phyloP scores from a whole-genome alignment of 2,113 vertebrate genomes.

The Jaculus jaculus region DNA sequence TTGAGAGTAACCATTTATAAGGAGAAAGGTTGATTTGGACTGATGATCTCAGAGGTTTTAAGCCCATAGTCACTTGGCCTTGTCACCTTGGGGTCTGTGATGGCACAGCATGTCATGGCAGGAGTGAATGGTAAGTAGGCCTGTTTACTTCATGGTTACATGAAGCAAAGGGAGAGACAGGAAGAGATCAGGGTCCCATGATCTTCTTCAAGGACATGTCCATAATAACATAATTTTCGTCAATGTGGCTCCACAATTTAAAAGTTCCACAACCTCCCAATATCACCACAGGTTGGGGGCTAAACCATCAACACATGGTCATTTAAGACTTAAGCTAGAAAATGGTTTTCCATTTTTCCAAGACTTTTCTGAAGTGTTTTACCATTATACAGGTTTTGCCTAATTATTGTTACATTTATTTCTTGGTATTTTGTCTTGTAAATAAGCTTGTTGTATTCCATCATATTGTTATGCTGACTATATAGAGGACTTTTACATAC shows the following conservation, averaged over 20 bases:
- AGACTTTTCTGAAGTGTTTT: not conserved
- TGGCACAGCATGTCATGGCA: no score
- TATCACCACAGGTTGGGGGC: no score
- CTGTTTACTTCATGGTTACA: not conserved
- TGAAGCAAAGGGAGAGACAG: not conserved
- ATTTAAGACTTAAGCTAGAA: not conserved
- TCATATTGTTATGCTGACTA: not conserved
- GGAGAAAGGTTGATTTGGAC: not conserved
- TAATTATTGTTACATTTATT: constrained; percentile 10
- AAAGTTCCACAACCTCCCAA: not conserved
- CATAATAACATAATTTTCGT: not conserved
- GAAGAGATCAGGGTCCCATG: no score
- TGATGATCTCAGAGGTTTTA: no score
- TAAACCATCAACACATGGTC: not conserved
- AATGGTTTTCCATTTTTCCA: not conserved
- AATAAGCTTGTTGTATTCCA: not conserved
- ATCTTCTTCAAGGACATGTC: not conserved
- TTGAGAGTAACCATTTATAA: not conserved
- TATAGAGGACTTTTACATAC: not conserved
- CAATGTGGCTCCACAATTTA: not conserved
- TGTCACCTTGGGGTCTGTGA: not conserved
- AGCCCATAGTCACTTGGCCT: not conserved
- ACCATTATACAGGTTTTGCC: not conserved
- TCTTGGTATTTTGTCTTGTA: not conserved
- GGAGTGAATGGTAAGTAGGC: not conserved